phyloP scores from a whole-genome alignment of 1,140 invertebrate genomes.

The Papilio glaucus region DNA sequence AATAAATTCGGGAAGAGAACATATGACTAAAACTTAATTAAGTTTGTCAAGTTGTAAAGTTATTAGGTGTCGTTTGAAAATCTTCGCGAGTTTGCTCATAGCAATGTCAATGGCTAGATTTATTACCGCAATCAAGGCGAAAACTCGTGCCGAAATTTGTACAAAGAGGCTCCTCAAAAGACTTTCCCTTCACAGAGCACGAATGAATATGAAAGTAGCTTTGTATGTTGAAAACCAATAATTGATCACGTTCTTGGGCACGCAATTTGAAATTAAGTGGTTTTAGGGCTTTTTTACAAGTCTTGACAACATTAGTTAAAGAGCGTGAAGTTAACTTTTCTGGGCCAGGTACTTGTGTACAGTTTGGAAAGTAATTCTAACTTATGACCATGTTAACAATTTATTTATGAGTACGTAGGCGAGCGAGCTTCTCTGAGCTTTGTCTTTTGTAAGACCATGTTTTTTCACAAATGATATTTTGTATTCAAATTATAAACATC shows the following conservation, averaged over 20 bases:
- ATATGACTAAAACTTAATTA: conserved; percentile 26
- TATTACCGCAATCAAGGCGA: conserved; percentile 26
- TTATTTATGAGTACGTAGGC: too few relatives aligned
- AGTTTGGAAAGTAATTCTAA: background rate
- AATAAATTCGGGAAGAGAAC: conserved; percentile 20
- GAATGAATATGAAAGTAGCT: conserved; percentile 9
- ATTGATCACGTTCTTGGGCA: conserved; percentile 2
- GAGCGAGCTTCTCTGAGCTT: too few relatives aligned
- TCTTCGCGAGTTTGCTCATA: conserved; percentile 26
- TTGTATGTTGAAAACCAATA: conserved; percentile 1
- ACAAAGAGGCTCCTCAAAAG: conserved; percentile 10
- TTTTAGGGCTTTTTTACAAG: background rate
- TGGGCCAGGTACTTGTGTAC: background rate
- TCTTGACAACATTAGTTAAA: background rate
- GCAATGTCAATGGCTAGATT: conserved; percentile 28
- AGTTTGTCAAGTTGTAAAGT: conserved; percentile 25
- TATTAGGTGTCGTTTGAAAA: conserved; percentile 29
- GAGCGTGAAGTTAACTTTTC: background rate
- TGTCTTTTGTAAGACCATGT: too few relatives aligned
- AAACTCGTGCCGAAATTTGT: conserved; percentile 12
- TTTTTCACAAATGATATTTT: too few relatives aligned
- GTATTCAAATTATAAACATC: too few relatives aligned
- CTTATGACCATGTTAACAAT: too few relatives aligned
- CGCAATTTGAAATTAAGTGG: background rate
- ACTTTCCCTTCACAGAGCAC: background rate